These are phyloP conservation scores for Petaurus breviceps DNA, from an alignment of 2,113 vertebrate genomes.

Conservation along the genomic window DNA sequence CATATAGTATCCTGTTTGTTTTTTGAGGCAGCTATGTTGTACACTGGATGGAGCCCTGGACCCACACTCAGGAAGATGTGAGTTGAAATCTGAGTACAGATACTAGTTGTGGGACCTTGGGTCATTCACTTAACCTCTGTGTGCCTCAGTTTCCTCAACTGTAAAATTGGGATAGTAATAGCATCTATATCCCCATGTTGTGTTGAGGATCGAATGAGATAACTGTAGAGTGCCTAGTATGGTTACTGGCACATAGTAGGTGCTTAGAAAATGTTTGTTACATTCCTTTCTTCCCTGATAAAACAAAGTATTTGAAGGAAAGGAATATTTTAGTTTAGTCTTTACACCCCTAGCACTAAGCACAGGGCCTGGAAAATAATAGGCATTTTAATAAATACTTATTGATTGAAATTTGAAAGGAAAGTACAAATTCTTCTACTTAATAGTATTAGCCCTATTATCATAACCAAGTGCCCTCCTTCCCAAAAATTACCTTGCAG, in stretches of 20 bases:
- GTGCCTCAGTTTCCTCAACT: not conserved
- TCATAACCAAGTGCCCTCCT: too few relatives aligned
- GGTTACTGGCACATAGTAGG: not conserved
- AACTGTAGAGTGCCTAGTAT: not conserved
- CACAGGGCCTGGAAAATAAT: too few relatives aligned
- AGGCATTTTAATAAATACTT: too few relatives aligned
- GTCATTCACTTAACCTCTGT: not conserved
- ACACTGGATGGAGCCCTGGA: not conserved
- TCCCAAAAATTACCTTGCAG: too few relatives aligned
- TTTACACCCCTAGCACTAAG: too few relatives aligned
- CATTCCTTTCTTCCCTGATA: not conserved
- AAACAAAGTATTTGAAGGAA: not conserved
- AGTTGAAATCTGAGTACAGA: not conserved
- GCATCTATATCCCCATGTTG: not conserved
- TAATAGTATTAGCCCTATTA: too few relatives aligned
- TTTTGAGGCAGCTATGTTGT: not conserved
- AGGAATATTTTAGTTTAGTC: not conserved
- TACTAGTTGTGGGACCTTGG: not conserved
- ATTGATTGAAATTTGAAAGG: too few relatives aligned
- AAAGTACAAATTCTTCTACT: too few relatives aligned
- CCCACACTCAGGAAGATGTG: not conserved
- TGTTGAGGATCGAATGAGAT: not conserved
- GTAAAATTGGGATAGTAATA: not conserved
- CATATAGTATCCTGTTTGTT: not conserved
- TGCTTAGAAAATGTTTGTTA: not conserved